phyloP scores from a whole-genome alignment of 2,113 vertebrate genomes.

The Laticauda colubrina region DNA sequence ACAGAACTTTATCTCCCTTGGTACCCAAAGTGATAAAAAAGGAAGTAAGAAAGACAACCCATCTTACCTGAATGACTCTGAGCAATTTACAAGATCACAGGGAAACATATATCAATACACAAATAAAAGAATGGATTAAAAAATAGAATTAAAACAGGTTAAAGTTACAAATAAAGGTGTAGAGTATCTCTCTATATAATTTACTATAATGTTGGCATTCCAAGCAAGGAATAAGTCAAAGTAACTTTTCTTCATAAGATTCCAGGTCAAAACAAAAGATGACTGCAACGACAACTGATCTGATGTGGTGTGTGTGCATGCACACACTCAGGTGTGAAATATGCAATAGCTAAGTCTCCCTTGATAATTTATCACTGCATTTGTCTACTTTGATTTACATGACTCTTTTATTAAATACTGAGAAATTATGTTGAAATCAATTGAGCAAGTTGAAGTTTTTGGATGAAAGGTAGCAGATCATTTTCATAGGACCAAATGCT shows the following conservation, averaged over 20 bases:
- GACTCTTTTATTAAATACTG: conserved; percentile 34
- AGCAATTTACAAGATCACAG: not conserved
- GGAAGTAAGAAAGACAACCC: not conserved
- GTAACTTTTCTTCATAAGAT: not conserved
- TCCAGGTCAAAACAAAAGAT: conserved; percentile 42
- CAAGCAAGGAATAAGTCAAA: not conserved
- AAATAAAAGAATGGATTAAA: not conserved
- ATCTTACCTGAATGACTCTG: not conserved
- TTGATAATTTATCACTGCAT: conserved; percentile 55
- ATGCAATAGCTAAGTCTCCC: conserved; percentile 54
- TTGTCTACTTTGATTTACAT: conserved; percentile 38
- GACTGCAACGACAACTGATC: conserved; percentile 41
- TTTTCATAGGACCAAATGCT: conserved; percentile 38
- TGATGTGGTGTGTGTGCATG: conserved; percentile 38
- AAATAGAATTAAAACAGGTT: not conserved
- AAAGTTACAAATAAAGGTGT: not conserved
- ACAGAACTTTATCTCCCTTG: not conserved
- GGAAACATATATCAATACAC: not conserved
- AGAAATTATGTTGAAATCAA: conserved; percentile 38
- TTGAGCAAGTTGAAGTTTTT: conserved; percentile 30
- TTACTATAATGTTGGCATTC: not conserved
- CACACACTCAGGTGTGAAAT: conserved; percentile 52
- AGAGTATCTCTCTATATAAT: not conserved
- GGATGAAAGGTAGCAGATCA: conserved; percentile 28
- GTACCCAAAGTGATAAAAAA: not conserved